Base-by-base conservation (phyloP, 2,797 vertebrate species). In the Nyctibius grandis region DNA sequence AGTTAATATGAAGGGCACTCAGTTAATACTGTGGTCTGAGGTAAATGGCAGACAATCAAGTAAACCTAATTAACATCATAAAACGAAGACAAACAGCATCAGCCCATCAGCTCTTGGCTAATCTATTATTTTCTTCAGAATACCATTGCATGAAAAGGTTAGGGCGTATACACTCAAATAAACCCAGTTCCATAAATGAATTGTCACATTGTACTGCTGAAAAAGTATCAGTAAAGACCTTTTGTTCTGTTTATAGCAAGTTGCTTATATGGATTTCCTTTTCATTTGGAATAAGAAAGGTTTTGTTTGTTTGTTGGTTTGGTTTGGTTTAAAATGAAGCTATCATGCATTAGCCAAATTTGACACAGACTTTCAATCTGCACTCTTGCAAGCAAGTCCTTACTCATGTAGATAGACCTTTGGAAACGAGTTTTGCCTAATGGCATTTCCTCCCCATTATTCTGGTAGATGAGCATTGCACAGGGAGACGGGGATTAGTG, bases 11-110 rank as follows among this genome's bases (percentile, higher is more conserved):
- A 93, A 93, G 34, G 44, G 38, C 54, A 54, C 47, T 91, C 89
- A 95, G 91, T 91, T 88, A 86, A 95, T 96, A 68, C 82, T 94
- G 75, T 67, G 91, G 82, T 73, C 64, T 93, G 79, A 87, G 91
- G 89, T 91, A 89, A 97, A 95, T 81, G 68, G 93, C 53, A 96
- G 47, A 92, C 64, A 86, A 86, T 95, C 83, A 85, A 53, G 70
- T 80, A 94, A 94, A 91, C 34, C 28, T 78, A 95, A 88, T 92
- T 83, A 93, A 78, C 38, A 80, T 72, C 17, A 82, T 67, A 91
- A 95, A 92, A 33, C 33, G 93, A 94, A 94, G 72, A 88, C 64
- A 80, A 95, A 90, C 50, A 95, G 25, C 87, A 75, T 80, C 87
- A 92, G 40, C n/a, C 67, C 68, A 85, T 61, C 60, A 83, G 33